Conservation (phyloP, 1,140 invertebrate species). For the Akabosia matsudoensis region DNA sequence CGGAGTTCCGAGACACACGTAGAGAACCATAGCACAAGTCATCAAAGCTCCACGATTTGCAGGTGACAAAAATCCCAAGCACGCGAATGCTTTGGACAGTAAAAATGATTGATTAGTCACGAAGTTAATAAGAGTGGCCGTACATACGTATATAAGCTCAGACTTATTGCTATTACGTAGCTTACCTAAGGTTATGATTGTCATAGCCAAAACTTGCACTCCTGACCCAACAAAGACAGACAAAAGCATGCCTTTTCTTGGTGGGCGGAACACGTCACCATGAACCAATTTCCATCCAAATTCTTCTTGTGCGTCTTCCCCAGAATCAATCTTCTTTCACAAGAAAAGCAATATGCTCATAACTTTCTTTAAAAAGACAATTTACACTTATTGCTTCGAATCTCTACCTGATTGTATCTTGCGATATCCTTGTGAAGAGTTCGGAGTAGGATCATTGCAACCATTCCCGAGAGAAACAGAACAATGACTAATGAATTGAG, state of each 20-base stretch:
- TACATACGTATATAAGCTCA: neutral
- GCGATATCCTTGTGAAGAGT: slow-evolving; percentile 98
- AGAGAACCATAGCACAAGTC: slow-evolving; percentile 94
- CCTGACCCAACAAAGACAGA: slow-evolving; percentile 93
- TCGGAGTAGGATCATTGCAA: slow-evolving; percentile 96
- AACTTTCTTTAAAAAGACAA: neutral
- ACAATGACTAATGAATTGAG: slow-evolving; percentile 86
- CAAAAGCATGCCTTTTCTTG: slow-evolving; percentile 93
- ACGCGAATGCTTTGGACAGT: slow-evolving; percentile 79
- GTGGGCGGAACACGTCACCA: slow-evolving; percentile 91
- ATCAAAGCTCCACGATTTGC: slow-evolving; percentile 97
- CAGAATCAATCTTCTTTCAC: slow-evolving; percentile 71
- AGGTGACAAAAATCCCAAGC: slow-evolving; percentile 94
- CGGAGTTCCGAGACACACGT: slow-evolving; percentile 89
- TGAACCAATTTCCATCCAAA: slow-evolving; percentile 99
- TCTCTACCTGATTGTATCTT: slow-evolving; percentile 84
- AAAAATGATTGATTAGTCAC: neutral
- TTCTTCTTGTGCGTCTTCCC: slow-evolving; percentile 97
- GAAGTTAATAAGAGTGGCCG: no score
- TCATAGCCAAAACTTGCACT: slow-evolving; percentile 74
- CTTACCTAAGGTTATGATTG: slow-evolving; percentile 63
- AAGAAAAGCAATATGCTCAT: slow-evolving; percentile 17
- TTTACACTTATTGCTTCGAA: neutral
- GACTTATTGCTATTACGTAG: neutral
- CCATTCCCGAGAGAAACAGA: slow-evolving; percentile 92